Evolutionary conservation across 2,113 vertebrate genomes (phyloP).

Genomic region (Colaptes auratus): DNA sequence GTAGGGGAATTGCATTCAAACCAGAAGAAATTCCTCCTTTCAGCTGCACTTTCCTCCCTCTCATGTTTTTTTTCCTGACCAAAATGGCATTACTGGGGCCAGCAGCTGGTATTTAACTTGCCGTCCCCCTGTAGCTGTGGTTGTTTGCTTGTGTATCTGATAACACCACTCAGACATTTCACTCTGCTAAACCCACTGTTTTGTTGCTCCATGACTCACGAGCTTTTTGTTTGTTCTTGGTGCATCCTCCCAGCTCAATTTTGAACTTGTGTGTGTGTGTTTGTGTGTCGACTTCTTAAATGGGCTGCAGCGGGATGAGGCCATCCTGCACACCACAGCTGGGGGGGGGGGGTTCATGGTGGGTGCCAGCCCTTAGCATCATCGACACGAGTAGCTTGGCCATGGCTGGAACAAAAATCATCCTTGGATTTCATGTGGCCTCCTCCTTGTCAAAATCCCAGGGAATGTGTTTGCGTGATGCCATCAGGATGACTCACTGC

Average conservation of each 20-base stretch:
- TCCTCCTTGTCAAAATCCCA: slow-evolving; percentile 22
- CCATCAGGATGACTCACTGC: slow-evolving; percentile 54
- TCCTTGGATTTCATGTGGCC: background rate
- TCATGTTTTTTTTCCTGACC: background rate
- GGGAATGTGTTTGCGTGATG: background rate
- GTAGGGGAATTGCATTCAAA: background rate
- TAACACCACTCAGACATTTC: background rate
- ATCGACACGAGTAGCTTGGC: background rate
- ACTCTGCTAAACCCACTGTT: background rate
- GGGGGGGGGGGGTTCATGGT: no score
- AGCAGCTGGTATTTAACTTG: background rate
- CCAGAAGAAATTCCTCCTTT: background rate
- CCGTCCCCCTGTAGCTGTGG: background rate
- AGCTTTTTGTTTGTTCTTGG: background rate
- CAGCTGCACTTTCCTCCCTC: background rate
- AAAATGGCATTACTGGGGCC: background rate
- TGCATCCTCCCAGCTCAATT: background rate
- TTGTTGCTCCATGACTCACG: background rate
- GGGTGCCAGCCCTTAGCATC: background rate
- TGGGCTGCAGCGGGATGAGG: background rate
- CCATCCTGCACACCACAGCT: background rate
- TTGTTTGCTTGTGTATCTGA: background rate
- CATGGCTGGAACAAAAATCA: background rate
- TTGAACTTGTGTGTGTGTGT: background rate
- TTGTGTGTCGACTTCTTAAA: background rate